Conservation (phyloP, 2,113 vertebrate genomes). For the Nycticorax nycticorax region DNA sequence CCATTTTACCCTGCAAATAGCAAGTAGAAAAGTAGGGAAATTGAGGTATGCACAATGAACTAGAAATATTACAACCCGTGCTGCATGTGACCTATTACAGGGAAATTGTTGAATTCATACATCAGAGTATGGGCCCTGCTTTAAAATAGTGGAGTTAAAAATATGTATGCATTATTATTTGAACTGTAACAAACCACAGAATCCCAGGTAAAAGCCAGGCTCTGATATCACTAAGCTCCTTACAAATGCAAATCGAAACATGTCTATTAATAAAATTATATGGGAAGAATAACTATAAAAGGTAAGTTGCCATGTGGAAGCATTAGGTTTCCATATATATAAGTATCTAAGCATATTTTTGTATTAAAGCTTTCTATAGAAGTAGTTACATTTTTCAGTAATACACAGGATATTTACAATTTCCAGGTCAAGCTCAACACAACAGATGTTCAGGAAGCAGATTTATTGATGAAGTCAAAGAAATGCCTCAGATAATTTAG, state of each 20-base stretch:
- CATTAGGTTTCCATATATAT: neutral
- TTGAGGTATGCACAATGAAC: neutral
- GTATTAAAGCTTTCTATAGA: constrained; percentile 24
- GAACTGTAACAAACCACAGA: neutral
- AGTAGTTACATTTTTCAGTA: constrained; percentile 50
- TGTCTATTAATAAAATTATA: neutral
- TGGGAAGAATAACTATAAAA: neutral
- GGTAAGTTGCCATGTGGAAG: neutral
- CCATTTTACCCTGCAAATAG: neutral
- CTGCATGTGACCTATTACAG: neutral
- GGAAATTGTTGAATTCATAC: neutral
- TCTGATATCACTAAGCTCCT: neutral
- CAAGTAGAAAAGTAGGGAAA: neutral
- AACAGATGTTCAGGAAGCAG: constrained; percentile 64
- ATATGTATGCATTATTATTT: neutral
- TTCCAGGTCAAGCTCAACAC: constrained; percentile 57
- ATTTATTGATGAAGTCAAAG: constrained; percentile 54
- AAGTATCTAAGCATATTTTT: neutral
- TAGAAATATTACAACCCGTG: neutral
- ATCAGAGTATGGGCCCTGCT: neutral
- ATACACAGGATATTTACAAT: constrained; percentile 65
- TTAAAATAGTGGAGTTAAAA: neutral
- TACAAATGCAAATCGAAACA: neutral
- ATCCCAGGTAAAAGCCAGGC: neutral
- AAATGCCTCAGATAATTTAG: constrained; percentile 41